Evolutionary conservation across 2,888 invertebrate species (phyloP).

Genomic region (Anoncus sp.): DNA sequence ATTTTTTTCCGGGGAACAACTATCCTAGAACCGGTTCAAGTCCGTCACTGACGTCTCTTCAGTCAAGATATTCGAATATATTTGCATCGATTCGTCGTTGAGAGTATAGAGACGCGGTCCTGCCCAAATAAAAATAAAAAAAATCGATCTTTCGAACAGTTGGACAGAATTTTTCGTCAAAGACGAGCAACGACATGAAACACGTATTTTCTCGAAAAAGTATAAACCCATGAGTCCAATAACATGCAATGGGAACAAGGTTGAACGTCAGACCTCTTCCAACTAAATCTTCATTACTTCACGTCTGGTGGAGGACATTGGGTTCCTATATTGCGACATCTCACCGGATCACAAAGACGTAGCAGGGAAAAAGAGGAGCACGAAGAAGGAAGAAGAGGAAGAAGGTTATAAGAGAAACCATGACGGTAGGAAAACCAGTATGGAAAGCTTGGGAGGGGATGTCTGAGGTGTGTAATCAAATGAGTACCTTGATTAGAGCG

Average conservation of each 20-base stretch:
- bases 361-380: slow-evolving; percentile 12
- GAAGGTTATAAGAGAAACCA: not conserved
- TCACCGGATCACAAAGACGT: slow-evolving; percentile 14
- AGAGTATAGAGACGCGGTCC: no score
- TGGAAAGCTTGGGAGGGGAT: not conserved
- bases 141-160: slow-evolving; percentile 1
- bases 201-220: slow-evolving; percentile 24
- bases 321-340: slow-evolving; percentile 38
- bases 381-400: slow-evolving; percentile 4
- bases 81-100: no score
- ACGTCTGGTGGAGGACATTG: slow-evolving; percentile 56
- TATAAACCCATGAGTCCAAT: slow-evolving; percentile 55
- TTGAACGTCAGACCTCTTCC: slow-evolving; percentile 43
- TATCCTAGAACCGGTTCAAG: no score
- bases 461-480: slow-evolving; percentile 58
- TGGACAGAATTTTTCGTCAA: not conserved
- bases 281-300: slow-evolving; percentile 68
- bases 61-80: no score
- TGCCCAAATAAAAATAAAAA: not conserved
- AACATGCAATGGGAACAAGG: slow-evolving; percentile 57
- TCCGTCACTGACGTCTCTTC: no score
- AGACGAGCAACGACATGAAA: not conserved
- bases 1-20: no score
- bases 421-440: no score
- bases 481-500: slow-evolving; percentile 60